Evolutionary conservation across 2,113 vertebrate genomes (phyloP), one percentile per base, ranked within the genome.

Genomic region (Helogale parvula): DNA sequence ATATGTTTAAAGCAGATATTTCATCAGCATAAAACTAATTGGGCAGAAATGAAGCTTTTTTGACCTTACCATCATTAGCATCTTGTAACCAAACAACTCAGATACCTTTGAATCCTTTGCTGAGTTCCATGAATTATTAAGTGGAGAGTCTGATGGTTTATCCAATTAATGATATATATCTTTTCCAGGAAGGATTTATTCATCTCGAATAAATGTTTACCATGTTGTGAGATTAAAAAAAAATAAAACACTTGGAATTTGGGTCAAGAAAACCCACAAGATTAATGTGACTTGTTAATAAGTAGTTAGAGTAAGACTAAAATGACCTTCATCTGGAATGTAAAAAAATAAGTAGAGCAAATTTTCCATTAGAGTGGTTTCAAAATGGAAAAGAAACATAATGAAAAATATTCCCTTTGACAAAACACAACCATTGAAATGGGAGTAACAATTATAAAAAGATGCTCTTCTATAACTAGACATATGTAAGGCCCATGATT

Each of bases 191-290:
- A 84, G 31, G 17, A 83, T 57, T 92, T 94, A 33, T 94, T 93
- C 57, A 69, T 94, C 31, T 91, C 69, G 88, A 79, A 77, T 65
- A 83, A 92, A 16, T 63, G 47, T 87, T 82, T 81, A 74, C 3
- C 25, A 57, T 29, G 29, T 92, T 82, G n/a, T 94, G 13, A 95
- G 15, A 45, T 57, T 52, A 6, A 83, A 81, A 63, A 16, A 60
- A 68, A 31, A 69, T 41, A 16, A 35, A 50, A 38, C 1, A 93
- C 7, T 65, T 96, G 41, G n/a, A 79, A 95, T 93, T 88, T 92
- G 45, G 52, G 60, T 96, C 84, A 95, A 89, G 50, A 89, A 96
- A 97, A 91, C 33, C 25, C 31, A 97, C 88, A 13, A 35, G 60
- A 90, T 84, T 69, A 82, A 63, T 81, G 27, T 92, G 47, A 79